Percentiles rank a stretch among this genome's conserved stretches.
These are phyloP conservation scores for Brassicogethes aeneus DNA, from an alignment of 2,888 invertebrate species.

Conservation along the genomic window DNA sequence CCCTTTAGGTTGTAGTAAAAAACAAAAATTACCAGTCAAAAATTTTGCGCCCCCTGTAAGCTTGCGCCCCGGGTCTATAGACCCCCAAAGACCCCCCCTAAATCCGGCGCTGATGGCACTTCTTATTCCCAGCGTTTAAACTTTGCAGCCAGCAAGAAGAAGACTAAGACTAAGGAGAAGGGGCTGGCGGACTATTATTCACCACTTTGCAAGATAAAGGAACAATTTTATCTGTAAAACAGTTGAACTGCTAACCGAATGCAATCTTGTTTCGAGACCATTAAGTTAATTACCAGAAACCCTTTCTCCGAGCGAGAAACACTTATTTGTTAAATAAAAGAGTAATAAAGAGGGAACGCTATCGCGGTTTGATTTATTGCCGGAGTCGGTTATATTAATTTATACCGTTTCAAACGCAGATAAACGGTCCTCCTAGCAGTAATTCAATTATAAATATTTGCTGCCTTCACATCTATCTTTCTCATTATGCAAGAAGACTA, in stretches of 20 bases:
- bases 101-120: too few relatives aligned
- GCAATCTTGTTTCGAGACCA: constrained; percentile 44
- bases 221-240: constrained; percentile 40
- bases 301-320: constrained; percentile 31
- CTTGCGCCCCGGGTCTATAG: too few relatives aligned
- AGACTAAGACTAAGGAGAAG: too few relatives aligned
- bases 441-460: background rate
- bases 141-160: too few relatives aligned
- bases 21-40: too few relatives aligned
- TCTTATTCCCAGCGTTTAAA: background rate
- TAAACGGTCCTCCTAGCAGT: constrained; percentile 2
- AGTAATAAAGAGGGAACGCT: constrained; percentile 17
- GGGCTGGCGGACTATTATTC: constrained; percentile 26
- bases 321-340: constrained; percentile 16
- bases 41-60: too few relatives aligned
- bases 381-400: constrained; percentile 21
- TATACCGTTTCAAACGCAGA: constrained; percentile 19
- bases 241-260: constrained; percentile 41
- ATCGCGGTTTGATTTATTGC: constrained; percentile 22
- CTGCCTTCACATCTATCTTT: too few relatives aligned
- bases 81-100: too few relatives aligned
- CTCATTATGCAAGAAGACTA: too few relatives aligned
- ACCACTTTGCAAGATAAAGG: constrained; percentile 35
- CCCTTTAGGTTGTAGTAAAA: too few relatives aligned
- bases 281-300: constrained; percentile 42